These are phyloP conservation scores for Drosophila sordidula DNA, from an alignment of 2,888 invertebrate genomes.

Conservation along the genomic window DNA sequence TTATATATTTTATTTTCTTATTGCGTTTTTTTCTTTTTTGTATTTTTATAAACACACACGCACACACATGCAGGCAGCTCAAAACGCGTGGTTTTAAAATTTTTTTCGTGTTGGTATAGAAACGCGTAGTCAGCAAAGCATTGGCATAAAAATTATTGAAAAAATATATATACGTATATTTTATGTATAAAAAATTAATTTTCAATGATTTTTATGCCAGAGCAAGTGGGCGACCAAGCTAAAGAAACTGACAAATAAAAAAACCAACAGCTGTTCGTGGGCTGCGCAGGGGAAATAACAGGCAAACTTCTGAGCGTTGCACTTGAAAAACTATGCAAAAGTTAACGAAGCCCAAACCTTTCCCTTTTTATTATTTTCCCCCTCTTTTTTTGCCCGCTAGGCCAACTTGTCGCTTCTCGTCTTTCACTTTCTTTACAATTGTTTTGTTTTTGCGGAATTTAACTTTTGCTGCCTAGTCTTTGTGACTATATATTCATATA, in stretches of 20 bases:
- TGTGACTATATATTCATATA: conserved; percentile 37
- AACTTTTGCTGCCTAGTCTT: conserved; percentile 66
- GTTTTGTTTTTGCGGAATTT: conserved; percentile 37
- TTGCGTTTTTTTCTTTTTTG: conserved; percentile 16
- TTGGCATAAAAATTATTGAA: conserved; percentile 63
- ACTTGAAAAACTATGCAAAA: conserved; percentile 57
- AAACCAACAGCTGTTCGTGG: conserved; percentile 60
- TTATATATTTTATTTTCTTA: conserved; percentile 37
- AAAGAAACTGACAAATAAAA: conserved; percentile 13
- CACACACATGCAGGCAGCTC: conserved; percentile 39
- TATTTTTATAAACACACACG: conserved; percentile 26
- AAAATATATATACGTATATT: conserved; percentile 28
- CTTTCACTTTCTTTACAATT: conserved; percentile 79
- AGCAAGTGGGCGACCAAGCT: conserved; percentile 57
- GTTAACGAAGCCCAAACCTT: conserved; percentile 46
- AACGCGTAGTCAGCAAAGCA: conserved; percentile 67
- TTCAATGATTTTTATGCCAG: conserved; percentile 62
- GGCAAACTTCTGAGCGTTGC: conserved; percentile 49
- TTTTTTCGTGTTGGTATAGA: conserved; percentile 27
- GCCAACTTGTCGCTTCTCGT: conserved; percentile 34
- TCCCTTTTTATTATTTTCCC: conserved; percentile 54
- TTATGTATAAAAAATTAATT: conserved; percentile 36
- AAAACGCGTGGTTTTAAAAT: conserved; percentile 68
- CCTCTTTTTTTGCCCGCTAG: conserved; percentile 44
- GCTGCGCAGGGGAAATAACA: conserved; percentile 9